phyloP scores from a whole-genome alignment of 2,113 vertebrate genomes.

The Apodemus sylvaticus region DNA sequence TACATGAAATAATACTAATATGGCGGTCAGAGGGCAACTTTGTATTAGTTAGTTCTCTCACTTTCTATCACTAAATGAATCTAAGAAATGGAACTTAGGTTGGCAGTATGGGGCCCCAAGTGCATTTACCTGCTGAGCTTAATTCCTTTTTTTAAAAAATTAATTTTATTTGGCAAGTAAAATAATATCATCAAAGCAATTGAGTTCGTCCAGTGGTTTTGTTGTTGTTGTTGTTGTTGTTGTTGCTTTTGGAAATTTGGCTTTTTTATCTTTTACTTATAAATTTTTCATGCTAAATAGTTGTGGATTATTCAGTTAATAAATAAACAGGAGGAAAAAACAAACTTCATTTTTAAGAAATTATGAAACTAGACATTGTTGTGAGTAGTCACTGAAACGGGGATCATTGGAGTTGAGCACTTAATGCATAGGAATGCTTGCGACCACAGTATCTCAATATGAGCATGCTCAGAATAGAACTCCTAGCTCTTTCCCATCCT shows the following conservation, averaged over 20 bases:
- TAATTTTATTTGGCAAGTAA: neutral
- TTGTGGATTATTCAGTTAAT: neutral
- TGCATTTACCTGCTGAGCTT: no score
- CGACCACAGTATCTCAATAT: neutral
- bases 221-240: neutral
- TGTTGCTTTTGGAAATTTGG: neutral
- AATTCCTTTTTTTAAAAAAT: no score
- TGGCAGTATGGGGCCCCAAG: no score
- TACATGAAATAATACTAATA: no score
- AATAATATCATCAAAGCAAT: neutral
- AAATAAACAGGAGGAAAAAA: neutral
- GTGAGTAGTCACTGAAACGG: neutral
- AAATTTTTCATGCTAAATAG: neutral
- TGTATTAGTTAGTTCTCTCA: no score
- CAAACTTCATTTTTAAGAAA: no score
- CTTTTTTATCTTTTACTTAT: slow-evolving; percentile 18
- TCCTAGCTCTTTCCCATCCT: neutral
- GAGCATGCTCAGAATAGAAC: neutral
- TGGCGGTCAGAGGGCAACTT: no score
- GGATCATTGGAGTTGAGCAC: neutral
- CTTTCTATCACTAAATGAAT: no score
- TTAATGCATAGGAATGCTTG: neutral
- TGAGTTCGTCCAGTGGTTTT: neutral
- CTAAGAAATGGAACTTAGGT: no score
- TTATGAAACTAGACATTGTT: neutral